These are phyloP conservation scores for Leptobrachium ailaonicum DNA, from an alignment of 2,113 vertebrate genomes.

Conservation along the genomic window DNA sequence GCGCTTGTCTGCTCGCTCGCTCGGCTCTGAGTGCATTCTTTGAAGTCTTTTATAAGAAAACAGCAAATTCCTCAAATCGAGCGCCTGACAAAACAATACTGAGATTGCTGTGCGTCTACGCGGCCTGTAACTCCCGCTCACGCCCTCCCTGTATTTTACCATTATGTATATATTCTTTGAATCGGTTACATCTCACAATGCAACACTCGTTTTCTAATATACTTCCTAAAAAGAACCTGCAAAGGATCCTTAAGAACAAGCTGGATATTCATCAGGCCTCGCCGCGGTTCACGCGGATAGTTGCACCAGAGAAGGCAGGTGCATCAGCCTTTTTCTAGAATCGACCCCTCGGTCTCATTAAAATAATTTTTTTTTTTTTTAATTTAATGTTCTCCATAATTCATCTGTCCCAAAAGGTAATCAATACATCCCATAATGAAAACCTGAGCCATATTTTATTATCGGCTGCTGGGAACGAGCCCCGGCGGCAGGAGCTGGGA, in stretches of 20 bases:
- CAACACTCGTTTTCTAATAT: too few species aligned
- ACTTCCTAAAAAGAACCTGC: too few species aligned
- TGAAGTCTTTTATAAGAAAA: conserved; percentile 55
- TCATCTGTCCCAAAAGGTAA: conserved; percentile 98
- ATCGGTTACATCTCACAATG: too few species aligned
- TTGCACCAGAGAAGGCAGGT: conserved; percentile 67
- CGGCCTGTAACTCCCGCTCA: too few species aligned
- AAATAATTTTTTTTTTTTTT: conserved; percentile 95
- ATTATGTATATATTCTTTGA: too few species aligned
- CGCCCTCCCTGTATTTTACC: too few species aligned
- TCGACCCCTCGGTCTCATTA: conserved; percentile 93
- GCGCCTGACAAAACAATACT: conserved; percentile 60
- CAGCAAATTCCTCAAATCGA: conserved; percentile 51
- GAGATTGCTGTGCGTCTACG: not conserved
- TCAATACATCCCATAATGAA: conserved; percentile 99
- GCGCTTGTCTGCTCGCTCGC: conserved; percentile 7
- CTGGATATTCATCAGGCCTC: too few species aligned
- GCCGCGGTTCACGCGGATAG: conserved; percentile 46
- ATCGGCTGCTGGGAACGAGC: conserved; percentile 84
- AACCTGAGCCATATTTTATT: conserved; percentile 99
- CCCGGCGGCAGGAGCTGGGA: conserved; percentile 79
- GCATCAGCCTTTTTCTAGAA: conserved; percentile 78
- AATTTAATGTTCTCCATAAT: conserved; percentile 98
- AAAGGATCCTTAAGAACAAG: too few species aligned
- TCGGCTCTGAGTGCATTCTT: conserved; percentile 51